Conservation (phyloP, 1,140 invertebrate genomes). For the Conus ventricosus region DNA sequence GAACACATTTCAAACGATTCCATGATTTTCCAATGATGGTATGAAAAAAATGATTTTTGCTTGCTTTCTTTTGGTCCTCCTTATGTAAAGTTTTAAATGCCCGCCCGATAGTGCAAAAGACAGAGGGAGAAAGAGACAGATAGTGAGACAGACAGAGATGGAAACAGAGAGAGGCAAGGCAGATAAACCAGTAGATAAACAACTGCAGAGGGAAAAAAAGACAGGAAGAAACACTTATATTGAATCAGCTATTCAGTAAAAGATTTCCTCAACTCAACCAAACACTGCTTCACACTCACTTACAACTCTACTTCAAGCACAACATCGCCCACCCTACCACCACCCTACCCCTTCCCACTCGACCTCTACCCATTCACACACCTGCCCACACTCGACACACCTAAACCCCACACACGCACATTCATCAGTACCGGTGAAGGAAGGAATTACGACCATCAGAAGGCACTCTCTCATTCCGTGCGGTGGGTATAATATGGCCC, state of each 20-base stretch:
- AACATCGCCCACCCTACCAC: neutral
- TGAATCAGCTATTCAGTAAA: neutral
- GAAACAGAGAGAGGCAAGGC: neutral
- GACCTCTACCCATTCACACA: neutral
- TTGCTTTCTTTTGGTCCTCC: too few species aligned
- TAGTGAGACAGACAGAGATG: neutral
- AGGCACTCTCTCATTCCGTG: constrained; percentile 7
- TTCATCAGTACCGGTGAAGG: neutral
- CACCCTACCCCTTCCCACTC: neutral
- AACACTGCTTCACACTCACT: too few species aligned
- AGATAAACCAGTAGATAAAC: neutral
- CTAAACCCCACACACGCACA: neutral
- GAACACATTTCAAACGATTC: too few species aligned
- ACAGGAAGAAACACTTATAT: neutral
- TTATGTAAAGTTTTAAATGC: too few species aligned
- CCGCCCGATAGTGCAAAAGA: neutral
- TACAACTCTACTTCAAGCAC: too few species aligned
- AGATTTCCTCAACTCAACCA: too few species aligned
- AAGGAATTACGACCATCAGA: constrained; percentile 25
- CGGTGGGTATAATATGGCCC: constrained; percentile 16
- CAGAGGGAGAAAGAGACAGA: neutral
- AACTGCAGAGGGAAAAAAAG: neutral
- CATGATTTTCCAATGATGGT: too few species aligned
- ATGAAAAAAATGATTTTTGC: too few species aligned
- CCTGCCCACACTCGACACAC: neutral